A percentile compares a stretch with the other conserved stretches of the same genome.
Evolutionary conservation across 2,113 vertebrate genomes (phyloP).

Genomic region (Paramisgurnus dabryanus): DNA sequence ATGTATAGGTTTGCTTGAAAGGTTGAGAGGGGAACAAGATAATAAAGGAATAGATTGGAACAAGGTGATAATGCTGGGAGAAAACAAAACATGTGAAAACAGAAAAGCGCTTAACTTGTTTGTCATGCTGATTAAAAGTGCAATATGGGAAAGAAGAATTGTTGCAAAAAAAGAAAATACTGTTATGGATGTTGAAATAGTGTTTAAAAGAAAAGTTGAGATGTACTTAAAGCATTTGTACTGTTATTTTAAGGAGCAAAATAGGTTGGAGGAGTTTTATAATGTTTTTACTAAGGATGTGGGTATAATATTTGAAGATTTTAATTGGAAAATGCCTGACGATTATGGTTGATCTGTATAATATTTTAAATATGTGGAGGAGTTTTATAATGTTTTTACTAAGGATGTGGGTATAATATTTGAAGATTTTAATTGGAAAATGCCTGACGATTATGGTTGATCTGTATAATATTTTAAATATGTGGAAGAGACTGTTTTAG

Average conservation of each 20-base stretch:
- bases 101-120: neutral
- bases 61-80: neutral
- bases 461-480: no score
- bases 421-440: no score
- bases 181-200: neutral
- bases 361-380: no score
- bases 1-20: neutral
- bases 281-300: no score
- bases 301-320: no score
- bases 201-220: neutral
- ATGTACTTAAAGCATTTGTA: neutral
- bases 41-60: neutral
- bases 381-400: no score
- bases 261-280: no score
- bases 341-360: no score
- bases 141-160: conserved; percentile 3
- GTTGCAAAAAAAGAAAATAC: neutral
- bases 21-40: neutral
- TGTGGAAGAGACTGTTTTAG: no score
- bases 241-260: neutral
- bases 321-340: no score
- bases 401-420: no score
- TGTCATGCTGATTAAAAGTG: neutral
- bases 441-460: no score
- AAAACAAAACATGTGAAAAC: neutral